Base-by-base conservation (phyloP, 2,113 vertebrate species). In the Procapra przewalskii region DNA sequence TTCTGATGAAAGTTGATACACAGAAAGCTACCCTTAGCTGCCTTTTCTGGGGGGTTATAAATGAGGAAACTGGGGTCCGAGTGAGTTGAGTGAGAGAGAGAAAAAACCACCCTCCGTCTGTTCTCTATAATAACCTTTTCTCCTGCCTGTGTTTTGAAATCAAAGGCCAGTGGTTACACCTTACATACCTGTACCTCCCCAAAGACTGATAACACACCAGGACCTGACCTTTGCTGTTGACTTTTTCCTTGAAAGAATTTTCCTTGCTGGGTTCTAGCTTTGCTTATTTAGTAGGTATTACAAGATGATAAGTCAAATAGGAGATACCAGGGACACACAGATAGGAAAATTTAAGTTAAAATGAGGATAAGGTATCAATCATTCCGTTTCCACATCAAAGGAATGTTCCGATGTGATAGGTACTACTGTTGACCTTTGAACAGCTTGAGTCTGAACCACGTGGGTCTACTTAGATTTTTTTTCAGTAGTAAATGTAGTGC, bases 221-320 rank as follows among this genome's bases (percentile, higher is more conserved):
- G 57, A 17, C 16, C 55, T 84, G 45, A 36, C 45, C 13, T 92
- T 71, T 50, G 48, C 59, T 80, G 57, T 55, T 50, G 40, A 77
- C 55, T 45, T 60, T 92, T 94, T 54, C 27, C 64, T 45, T 92
- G 50, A 92, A 81, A 71, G 64, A 43, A 27, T n/a, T 97, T 93
- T 81, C 48, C 77, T 96, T 43, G 21, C 19, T 40, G 3, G 19
- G 36, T 43, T 88, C 25, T 36, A 45, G 55, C 77, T 94, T 95
- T 91, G 83, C 89, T 80, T 96, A 92, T 54, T 81, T 85, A 79
- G n/a, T 71, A 91, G 81, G 6, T n/a, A 71, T 83, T 92, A 84
- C 59, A 50, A 55, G 31, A 45, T 31, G 14, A 31, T 55, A 40
- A 95, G 55, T 91, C 40, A 59, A 17, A 48, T 0, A 48, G 54